Evolutionary conservation across 2,113 vertebrate species (phyloP).

Genomic region (Pelecanoides urinatrix): DNA sequence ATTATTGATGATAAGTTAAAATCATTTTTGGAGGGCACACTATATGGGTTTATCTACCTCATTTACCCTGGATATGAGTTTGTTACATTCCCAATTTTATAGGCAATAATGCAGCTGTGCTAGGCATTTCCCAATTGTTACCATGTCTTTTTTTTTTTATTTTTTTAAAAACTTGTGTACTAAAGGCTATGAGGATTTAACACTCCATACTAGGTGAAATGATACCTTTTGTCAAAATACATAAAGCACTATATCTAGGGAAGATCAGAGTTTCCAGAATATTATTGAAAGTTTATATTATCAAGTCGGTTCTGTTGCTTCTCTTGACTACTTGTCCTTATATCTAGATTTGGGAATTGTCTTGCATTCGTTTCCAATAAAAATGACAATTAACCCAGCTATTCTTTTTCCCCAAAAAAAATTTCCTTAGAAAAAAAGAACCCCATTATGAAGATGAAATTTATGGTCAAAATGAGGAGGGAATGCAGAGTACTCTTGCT

Average conservation of each 20-base stretch:
- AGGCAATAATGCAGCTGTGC: slow-evolving; percentile 64
- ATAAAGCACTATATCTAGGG: neutral
- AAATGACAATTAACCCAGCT: neutral
- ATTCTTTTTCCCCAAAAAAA: neutral
- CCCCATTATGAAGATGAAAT: neutral
- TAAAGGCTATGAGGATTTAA: slow-evolving; percentile 35
- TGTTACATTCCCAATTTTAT: slow-evolving; percentile 35
- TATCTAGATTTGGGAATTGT: neutral
- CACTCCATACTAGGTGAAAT: neutral
- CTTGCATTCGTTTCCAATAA: neutral
- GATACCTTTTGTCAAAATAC: neutral
- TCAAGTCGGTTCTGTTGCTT: neutral
- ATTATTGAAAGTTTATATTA: neutral
- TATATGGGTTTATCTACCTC: slow-evolving; percentile 34
- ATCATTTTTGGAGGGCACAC: slow-evolving; percentile 41
- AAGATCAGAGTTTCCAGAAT: neutral
- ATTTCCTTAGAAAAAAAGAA: neutral
- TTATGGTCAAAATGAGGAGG: neutral
- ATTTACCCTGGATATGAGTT: slow-evolving; percentile 56
- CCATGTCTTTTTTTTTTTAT: neutral
- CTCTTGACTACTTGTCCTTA: neutral
- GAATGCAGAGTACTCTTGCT: neutral
- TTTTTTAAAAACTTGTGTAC: neutral
- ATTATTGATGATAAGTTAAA: slow-evolving; percentile 58
- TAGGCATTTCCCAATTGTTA: slow-evolving; percentile 47